These are phyloP conservation scores for Stichopus chloronotus DNA, from an alignment of 35 echinoderm and acorn worm genomes.

Conservation along the genomic window DNA sequence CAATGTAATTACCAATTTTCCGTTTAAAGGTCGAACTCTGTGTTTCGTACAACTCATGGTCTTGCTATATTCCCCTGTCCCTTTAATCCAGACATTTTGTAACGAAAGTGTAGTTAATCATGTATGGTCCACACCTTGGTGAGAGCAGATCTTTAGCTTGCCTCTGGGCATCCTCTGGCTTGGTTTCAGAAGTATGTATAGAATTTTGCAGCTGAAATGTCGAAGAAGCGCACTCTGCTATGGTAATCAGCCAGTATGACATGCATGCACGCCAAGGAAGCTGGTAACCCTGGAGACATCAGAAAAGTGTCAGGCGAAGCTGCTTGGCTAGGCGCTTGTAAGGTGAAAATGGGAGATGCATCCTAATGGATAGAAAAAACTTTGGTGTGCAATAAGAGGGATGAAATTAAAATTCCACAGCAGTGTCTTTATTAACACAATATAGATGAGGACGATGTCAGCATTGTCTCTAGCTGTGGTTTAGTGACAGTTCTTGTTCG, in stretches of 20 bases:
- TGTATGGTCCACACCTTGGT: not conserved
- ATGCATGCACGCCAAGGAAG: not conserved
- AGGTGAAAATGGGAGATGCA: not conserved
- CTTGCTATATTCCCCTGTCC: too few relatives aligned
- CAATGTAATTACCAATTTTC: too few relatives aligned
- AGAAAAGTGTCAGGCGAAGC: slow-evolving; percentile 21
- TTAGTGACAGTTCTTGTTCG: not conserved
- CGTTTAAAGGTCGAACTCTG: too few relatives aligned
- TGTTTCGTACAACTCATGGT: too few relatives aligned
- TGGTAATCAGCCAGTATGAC: slow-evolving; percentile 22
- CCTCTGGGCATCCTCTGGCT: slow-evolving; percentile 25
- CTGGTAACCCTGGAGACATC: slow-evolving; percentile 22
- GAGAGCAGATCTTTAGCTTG: slow-evolving; percentile 32
- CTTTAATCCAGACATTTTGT: not conserved
- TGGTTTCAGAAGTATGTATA: slow-evolving; percentile 30
- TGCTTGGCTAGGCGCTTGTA: not conserved
- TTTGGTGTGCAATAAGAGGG: slow-evolving; percentile 2
- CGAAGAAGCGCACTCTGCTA: slow-evolving; percentile 12
- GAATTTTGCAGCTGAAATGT: slow-evolving; percentile 38
- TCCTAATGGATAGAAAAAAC: slow-evolving; percentile 32
- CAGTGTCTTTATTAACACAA: slow-evolving; percentile 51
- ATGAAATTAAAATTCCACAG: not conserved
- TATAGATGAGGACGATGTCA: not conserved
- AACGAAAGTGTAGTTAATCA: not conserved
- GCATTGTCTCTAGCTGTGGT: not conserved